Evolutionary conservation across 2,113 vertebrate genomes (phyloP).

Genomic region (Periophthalmus modestus): DNA sequence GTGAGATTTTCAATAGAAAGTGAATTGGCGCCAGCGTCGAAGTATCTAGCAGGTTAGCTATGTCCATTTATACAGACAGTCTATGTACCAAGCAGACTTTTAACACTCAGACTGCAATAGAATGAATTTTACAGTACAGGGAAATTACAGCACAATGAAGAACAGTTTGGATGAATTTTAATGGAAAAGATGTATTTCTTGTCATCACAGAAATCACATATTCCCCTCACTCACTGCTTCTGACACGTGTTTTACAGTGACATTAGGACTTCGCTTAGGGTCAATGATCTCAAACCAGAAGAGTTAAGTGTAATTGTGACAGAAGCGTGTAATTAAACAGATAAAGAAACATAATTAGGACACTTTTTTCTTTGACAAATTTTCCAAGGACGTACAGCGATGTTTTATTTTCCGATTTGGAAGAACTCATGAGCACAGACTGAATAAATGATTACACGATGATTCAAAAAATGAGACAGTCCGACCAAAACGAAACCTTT

Average conservation of each 20-base stretch:
- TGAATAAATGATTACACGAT: background rate
- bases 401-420: background rate
- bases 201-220: slow-evolving; percentile 17
- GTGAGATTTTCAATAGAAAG: too few relatives aligned
- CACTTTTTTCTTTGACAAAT: slow-evolving; percentile 29
- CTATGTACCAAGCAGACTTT: too few relatives aligned
- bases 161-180: slow-evolving; percentile 3
- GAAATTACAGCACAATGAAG: slow-evolving; percentile 3
- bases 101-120: too few relatives aligned
- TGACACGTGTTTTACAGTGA: slow-evolving; percentile 13
- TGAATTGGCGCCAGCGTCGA: too few relatives aligned
- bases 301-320: slow-evolving; percentile 39
- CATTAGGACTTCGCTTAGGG: background rate
- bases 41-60: too few relatives aligned
- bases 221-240: slow-evolving; percentile 8
- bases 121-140: slow-evolving; percentile 2
- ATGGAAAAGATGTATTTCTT: background rate
- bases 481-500: too few relatives aligned
- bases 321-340: slow-evolving; percentile 41
- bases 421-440: background rate
- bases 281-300: background rate
- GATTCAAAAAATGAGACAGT: background rate
- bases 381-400: slow-evolving; percentile 14
- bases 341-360: slow-evolving; percentile 38
- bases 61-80: too few relatives aligned